Base-by-base conservation (phyloP, 2,797 vertebrate species). In the Anableps anableps region DNA sequence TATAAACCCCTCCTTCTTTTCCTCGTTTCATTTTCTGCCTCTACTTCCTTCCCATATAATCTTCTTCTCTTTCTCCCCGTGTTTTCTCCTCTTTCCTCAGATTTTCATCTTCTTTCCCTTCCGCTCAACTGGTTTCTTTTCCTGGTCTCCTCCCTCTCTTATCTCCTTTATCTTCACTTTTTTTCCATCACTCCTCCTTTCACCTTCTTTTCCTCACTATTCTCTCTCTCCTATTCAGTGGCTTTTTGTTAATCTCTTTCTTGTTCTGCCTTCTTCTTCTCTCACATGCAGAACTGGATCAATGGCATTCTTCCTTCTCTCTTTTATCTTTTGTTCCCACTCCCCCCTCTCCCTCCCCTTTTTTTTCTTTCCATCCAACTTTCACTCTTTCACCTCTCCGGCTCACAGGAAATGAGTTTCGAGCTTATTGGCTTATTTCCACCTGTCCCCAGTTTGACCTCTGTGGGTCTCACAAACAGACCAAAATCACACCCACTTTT, bases 391-490 rank as follows among this genome's bases (percentile, higher is more conserved):
- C 75, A 66, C 83, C 75, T 81, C 82, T 88, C 88, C 78, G 84
- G 79, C 81, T 88, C 75, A 75, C 88, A 91, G 91, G 86, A 93
- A 93, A 93, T 93, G 86, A 93, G 89, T 90, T 92, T 91, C 81
- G 60, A 79, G 83, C 88, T 92, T 91, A 94, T 88, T 90, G 86
- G 85, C 84, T 92, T 85, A 87, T 86, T 86, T 93, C 86, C 86
- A 91, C 78, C 83, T 90, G 91, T 90, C 94, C 90, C 81, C 83
- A 76, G 76, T 86, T 79, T 91, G 91, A 94, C 93, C 92, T 88
- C 78, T 89, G 77, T 29, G 76, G 78, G 51, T 81, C 72, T 79
- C 45, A 58, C 45, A 71, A 72, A 76, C 72, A 50, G 74, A 38
- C 72, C 31, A 72, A n/a, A 36, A 21, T 43, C 77, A 10, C 71